A percentile compares a stretch with the other conserved stretches of the same genome.
Conservation (phyloP, 2,797 vertebrate species). For the Australoheros facetus region DNA sequence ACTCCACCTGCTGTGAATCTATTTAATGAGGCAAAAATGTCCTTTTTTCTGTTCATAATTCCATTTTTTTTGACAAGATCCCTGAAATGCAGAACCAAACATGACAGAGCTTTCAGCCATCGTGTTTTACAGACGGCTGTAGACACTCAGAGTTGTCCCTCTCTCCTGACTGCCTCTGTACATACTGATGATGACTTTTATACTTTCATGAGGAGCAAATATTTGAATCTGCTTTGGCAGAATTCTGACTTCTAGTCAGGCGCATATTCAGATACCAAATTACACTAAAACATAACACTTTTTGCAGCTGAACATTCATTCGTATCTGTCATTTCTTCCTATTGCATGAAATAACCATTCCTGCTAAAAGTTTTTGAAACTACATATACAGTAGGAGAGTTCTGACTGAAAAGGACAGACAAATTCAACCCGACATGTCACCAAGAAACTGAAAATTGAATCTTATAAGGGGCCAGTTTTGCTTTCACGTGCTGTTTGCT, state of each 20-base stretch:
- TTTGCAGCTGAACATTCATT: too few relatives aligned
- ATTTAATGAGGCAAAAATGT: neutral
- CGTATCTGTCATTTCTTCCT: too few relatives aligned
- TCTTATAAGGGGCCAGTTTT: too few relatives aligned
- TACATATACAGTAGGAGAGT: too few relatives aligned
- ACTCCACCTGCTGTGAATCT: neutral
- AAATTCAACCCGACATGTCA: too few relatives aligned
- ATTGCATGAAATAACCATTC: neutral
- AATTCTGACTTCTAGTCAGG: neutral
- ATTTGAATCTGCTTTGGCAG: neutral
- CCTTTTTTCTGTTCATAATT: accelerated
- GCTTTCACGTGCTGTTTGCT: too few relatives aligned
- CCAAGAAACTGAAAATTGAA: too few relatives aligned
- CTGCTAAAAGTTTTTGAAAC: too few relatives aligned
- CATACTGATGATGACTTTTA: neutral
- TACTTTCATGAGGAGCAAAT: accelerated
- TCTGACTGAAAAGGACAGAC: too few relatives aligned
- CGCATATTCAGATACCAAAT: neutral
- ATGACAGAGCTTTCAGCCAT: neutral
- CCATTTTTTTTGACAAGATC: neutral
- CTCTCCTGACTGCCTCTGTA: too few relatives aligned
- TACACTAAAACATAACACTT: neutral
- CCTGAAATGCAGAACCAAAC: neutral
- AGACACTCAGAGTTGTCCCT: too few relatives aligned
- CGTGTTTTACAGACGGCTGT: neutral